Base-by-base conservation (phyloP, 2,888 invertebrate genomes). In the Pecten maximus region DNA sequence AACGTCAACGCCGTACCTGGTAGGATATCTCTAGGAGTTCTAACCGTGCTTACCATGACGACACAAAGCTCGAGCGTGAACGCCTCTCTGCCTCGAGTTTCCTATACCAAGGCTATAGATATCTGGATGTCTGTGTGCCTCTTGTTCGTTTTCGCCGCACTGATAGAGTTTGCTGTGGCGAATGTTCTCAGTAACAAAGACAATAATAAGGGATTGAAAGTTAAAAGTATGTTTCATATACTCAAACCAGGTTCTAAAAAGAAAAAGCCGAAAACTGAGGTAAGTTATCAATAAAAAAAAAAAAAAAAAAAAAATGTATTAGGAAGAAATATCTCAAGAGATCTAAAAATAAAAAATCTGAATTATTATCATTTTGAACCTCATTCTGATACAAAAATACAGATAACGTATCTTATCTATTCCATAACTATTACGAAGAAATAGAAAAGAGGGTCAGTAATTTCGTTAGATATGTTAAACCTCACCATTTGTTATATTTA, bases 81-180 rank as follows among this genome's bases (percentile, higher is more conserved):
- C 87, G 94, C 94, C 40, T 93, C 95, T 12, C 92, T 95, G 50
- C 99, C 99, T 28, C 91, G 99, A 90, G 99, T 99, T 93, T 99
- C 99, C 89, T 99, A 99, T 96, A 99, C 99, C 90, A 99, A 99
- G 97, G 99, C 99, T 94, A 99, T 99, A 96, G 99, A 99, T 97
- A 99, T 99, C 90, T 99, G 99, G 99, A 99, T 99, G 93, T 99
- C 99, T 92, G 99, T 99, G 91, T 99, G 99, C 97, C 97, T 99
- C 95, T 99, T 99, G 89, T 99, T 99, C 97, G 99, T 99, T 90
- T 99, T 99, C 97, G 99, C 99, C 89, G 99, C 99, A 60, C 97
- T 99, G 94, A 98, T 99, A 92, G 99, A 99, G 97, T 99, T 99
- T 97, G 99, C 99, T 90, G 98, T 99, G 93, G 99, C 99, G 95